phyloP scores from a whole-genome alignment of 2,888 invertebrate species.

The Pycnomerus fuliginosus region DNA sequence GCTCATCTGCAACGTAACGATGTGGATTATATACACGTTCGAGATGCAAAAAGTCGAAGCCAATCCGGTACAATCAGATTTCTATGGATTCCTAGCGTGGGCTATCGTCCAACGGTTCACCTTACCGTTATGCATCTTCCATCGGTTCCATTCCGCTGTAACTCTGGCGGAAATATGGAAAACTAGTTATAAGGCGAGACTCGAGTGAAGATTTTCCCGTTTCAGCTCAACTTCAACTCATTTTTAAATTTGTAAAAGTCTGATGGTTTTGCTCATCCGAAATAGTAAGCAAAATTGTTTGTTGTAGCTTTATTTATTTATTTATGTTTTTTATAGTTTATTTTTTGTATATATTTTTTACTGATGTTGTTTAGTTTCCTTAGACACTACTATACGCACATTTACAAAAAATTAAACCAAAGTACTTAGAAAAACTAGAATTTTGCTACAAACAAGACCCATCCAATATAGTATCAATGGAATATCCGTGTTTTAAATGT shows the following conservation, averaged over 20 bases:
- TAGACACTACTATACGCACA: slow-evolving; percentile 7
- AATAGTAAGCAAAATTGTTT: slow-evolving; percentile 30
- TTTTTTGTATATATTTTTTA: slow-evolving; percentile 20
- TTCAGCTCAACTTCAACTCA: background rate
- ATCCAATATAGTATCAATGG: slow-evolving; percentile 16
- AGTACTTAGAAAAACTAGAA: slow-evolving; percentile 11
- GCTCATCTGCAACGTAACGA: slow-evolving; percentile 91
- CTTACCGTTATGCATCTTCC: slow-evolving; percentile 93
- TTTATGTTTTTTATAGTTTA: slow-evolving; percentile 30
- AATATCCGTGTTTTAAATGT: slow-evolving; percentile 18
- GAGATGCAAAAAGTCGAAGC: slow-evolving; percentile 92
- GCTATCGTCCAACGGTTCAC: slow-evolving; percentile 90
- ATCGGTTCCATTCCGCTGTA: slow-evolving; percentile 93
- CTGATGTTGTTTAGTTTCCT: background rate
- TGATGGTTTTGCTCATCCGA: slow-evolving; percentile 41
- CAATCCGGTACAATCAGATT: slow-evolving; percentile 89
- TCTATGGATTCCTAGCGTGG: slow-evolving; percentile 93
- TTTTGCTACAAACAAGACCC: slow-evolving; percentile 19
- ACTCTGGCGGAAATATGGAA: slow-evolving; percentile 96
- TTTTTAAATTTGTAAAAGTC: slow-evolving; percentile 29
- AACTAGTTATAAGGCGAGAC: slow-evolving; percentile 88
- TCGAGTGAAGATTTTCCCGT: slow-evolving; percentile 63
- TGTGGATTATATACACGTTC: slow-evolving; percentile 96
- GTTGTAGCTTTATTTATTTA: slow-evolving; percentile 23
- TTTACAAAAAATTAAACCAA: slow-evolving; percentile 12